Evolutionary conservation across 1,140 invertebrate species (phyloP).

Genomic region (Ceratoteleas bidentatus): DNA sequence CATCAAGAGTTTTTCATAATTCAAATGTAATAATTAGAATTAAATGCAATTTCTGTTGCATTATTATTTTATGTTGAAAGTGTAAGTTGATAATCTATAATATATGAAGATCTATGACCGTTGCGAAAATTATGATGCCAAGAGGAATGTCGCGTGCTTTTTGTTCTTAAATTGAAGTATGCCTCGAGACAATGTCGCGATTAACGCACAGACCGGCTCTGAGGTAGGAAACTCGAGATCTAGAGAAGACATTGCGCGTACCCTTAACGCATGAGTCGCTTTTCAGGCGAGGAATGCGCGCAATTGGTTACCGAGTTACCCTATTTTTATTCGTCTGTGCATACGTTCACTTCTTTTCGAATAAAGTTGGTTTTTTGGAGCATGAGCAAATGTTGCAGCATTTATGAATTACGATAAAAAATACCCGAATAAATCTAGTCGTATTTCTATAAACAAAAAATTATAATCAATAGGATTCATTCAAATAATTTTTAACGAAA

Average conservation of each 20-base stretch:
- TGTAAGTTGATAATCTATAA: too few species aligned
- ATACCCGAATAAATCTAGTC: too few species aligned
- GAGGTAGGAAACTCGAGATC: conserved; percentile 64
- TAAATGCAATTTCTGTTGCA: too few species aligned
- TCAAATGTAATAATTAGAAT: too few species aligned
- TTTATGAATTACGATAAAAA: too few species aligned
- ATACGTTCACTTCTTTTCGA: conserved; percentile 34
- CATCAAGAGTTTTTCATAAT: too few species aligned
- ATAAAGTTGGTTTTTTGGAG: not conserved
- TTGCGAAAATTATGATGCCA: conserved; percentile 23
- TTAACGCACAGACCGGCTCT: conserved; percentile 44
- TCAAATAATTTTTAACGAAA: too few species aligned
- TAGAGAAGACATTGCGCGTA: conserved; percentile 55
- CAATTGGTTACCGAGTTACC: conserved; percentile 50
- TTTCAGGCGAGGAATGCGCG: conserved; percentile 53
- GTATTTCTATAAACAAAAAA: too few species aligned
- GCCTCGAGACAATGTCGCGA: conserved; percentile 44
- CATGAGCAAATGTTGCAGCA: too few species aligned
- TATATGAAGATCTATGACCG: not conserved
- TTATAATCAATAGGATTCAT: too few species aligned
- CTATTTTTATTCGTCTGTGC: conserved; percentile 52
- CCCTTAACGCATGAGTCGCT: conserved; percentile 64
- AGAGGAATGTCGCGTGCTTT: conserved; percentile 41
- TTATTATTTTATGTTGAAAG: too few species aligned
- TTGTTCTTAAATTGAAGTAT: conserved; percentile 42